These are phyloP conservation scores for Xestia xanthographa DNA, from an alignment of 2,888 invertebrate genomes.

Conservation along the genomic window DNA sequence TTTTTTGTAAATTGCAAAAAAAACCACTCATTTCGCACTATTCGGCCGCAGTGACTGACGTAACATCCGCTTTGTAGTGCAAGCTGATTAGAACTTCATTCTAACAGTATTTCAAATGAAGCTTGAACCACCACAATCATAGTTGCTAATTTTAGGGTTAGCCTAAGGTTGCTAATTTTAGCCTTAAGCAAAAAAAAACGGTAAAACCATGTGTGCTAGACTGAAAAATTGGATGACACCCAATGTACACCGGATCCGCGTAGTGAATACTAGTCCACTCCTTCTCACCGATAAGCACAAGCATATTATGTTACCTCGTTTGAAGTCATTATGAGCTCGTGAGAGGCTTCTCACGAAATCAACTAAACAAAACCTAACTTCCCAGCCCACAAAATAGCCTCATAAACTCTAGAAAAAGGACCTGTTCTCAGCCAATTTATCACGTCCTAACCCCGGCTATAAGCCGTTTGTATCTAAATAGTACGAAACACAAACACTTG, in stretches of 20 bases:
- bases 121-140: no score
- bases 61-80: no score
- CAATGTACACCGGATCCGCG: background rate
- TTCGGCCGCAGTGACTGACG: no score
- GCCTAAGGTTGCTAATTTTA: no score
- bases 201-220: no score
- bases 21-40: no score
- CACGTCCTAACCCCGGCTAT: conserved; percentile 35
- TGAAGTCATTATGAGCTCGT: background rate
- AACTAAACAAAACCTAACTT: background rate
- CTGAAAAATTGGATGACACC: background rate
- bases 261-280: background rate
- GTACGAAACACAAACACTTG: conserved; percentile 52
- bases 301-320: background rate
- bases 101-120: no score
- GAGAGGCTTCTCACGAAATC: background rate
- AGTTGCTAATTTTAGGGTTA: no score
- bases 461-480: conserved; percentile 57
- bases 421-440: conserved; percentile 47
- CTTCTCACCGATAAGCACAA: background rate
- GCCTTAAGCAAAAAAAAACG: no score
- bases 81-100: no score
- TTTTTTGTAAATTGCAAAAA: no score
- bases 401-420: conserved; percentile 9
- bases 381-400: background rate